Base-by-base conservation (phyloP, 2,888 invertebrate genomes). In the Neuroscelio doddi region DNA sequence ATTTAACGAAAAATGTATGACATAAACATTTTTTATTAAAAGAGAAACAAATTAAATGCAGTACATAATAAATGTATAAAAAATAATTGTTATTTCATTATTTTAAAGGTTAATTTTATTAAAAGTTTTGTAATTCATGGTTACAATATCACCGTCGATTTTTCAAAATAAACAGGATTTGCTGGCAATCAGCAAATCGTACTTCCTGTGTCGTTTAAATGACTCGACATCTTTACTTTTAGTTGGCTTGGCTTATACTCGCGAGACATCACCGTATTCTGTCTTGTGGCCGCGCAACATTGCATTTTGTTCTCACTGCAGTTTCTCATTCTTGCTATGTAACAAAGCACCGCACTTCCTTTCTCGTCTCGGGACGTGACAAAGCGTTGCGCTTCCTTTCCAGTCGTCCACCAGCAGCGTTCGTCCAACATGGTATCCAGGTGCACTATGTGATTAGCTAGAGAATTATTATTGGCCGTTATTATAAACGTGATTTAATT, bases 331-430 rank as follows among this genome's bases (percentile, higher is more conserved):
- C 58, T 55, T 62, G 38, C 59, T 55, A 47, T 53, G 66, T 61
- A 66, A 66, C 62, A 62, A 65, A 57, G 66, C 57, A 62, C 42
- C 52, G 57, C 56, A 61, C 61, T 65, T 65, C 65, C 65, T 61
- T 57, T 65, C 52, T 44, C 44, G 39, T 52, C 61, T 56, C 50
- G 41, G 62, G 53, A 66, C 66, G 62, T 66, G 66, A 66, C 66
- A 66, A 57, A 53, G 66, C 62, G 50, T 53, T 44, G 45, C 47
- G 41, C 52, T 61, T 61, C 44, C 53, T 53, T 46, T 36, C 55
- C 41, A 56, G 55, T 59, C 46, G 64, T 64, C 55, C 49, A 46
- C 55, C 53, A 59, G 42, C 49, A 59, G 17, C 29, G 8, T 41
- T 32, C 34, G 34, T 57, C 41, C 39, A 34, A 10, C 14, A 12